Evolutionary conservation across 2,797 vertebrate genomes (phyloP).

Genomic region (Chiloscyllium punctatum): DNA sequence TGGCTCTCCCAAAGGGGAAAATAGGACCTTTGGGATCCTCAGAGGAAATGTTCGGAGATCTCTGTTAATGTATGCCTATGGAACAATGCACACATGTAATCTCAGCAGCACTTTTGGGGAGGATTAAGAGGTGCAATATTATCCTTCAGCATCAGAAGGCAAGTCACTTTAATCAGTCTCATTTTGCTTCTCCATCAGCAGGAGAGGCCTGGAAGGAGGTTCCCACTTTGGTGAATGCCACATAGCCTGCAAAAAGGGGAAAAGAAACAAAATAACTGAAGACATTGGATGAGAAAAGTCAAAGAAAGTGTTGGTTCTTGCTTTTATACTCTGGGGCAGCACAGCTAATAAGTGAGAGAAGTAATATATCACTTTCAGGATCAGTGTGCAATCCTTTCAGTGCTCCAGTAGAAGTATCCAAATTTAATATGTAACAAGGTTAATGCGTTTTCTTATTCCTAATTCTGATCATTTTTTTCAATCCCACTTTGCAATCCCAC

Average conservation of each 20-base stretch:
- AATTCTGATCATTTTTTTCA: conserved; percentile 8
- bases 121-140: not conserved
- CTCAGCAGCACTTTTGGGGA: not conserved
- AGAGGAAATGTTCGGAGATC: not conserved
- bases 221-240: not conserved
- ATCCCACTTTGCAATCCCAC: not conserved
- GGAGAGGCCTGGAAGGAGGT: not conserved
- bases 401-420: not conserved
- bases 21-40: not conserved
- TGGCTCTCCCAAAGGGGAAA: not conserved
- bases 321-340: not conserved
- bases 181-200: not conserved
- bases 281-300: not conserved
- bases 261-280: not conserved
- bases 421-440: conserved; percentile 33
- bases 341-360: not conserved
- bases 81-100: not conserved
- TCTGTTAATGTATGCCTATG: not conserved
- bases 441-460: conserved; percentile 31
- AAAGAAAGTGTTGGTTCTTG: not conserved
- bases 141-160: not conserved
- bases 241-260: not conserved
- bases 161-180: not conserved
- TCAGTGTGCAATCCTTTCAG: conserved; percentile 34
- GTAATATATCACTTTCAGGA: conserved; percentile 33